phyloP scores from a whole-genome alignment of 2,113 vertebrate genomes.

The Takifugu bimaculatus region DNA sequence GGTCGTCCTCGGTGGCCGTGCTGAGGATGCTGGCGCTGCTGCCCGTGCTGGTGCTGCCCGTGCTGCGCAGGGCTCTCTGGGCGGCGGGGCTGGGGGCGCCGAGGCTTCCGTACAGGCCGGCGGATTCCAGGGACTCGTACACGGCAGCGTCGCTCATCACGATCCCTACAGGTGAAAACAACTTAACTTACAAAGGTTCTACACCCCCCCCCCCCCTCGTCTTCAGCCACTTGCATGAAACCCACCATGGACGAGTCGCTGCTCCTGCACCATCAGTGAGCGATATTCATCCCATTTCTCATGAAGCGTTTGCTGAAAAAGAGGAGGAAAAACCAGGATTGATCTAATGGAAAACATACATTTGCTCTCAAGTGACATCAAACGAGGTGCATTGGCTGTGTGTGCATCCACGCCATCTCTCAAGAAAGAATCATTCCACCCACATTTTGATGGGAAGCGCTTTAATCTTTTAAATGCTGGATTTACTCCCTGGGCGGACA shows the following conservation, averaged over 20 bases:
- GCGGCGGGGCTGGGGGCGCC: conserved; percentile 74
- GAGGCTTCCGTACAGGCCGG: conserved; percentile 83
- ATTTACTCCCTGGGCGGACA: conserved; percentile 18
- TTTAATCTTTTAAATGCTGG: conserved; percentile 40
- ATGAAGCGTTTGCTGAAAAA: conserved; percentile 87
- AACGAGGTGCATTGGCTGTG: too few species aligned
- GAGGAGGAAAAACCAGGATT: background rate
- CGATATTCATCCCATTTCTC: conserved; percentile 97
- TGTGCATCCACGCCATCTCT: too few species aligned
- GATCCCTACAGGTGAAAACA: conserved; percentile 73
- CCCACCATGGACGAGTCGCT: conserved; percentile 88
- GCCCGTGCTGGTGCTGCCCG: conserved; percentile 69
- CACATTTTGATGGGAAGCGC: conserved; percentile 4
- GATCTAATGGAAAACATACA: background rate
- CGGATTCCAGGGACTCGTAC: conserved; percentile 90
- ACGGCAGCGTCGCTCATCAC: conserved; percentile 88
- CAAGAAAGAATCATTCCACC: background rate
- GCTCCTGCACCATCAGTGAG: conserved; percentile 91
- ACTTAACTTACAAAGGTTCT: too few species aligned
- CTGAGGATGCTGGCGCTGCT: conserved; percentile 78
- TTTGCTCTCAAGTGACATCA: background rate
- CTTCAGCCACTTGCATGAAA: background rate
- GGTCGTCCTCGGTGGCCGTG: conserved; percentile 76
- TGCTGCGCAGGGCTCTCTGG: conserved; percentile 53
- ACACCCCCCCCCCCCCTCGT: too few species aligned